phyloP scores from a whole-genome alignment of 2,113 vertebrate species.

The Falco punctatus region DNA sequence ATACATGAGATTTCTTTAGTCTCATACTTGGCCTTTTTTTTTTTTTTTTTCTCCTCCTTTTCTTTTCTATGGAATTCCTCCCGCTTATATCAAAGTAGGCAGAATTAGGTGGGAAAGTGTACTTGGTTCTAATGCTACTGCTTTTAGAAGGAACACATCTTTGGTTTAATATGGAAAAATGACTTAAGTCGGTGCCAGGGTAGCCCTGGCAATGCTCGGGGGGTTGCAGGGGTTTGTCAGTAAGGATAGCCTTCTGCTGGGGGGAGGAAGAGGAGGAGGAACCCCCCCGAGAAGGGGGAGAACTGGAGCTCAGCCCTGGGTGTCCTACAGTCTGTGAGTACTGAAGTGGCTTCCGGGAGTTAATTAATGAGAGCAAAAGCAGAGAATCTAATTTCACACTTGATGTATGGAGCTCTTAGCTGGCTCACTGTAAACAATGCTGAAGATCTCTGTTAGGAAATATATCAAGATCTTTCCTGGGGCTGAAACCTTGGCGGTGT shows the following conservation, averaged over 20 bases:
- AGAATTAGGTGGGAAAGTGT: no score
- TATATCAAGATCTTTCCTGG: neutral
- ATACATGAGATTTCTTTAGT: neutral
- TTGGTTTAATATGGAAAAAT: no score
- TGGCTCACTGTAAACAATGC: neutral
- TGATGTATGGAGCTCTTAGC: neutral
- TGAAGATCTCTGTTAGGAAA: neutral
- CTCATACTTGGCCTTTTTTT: neutral
- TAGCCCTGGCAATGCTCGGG: no score
- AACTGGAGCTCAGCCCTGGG: neutral
- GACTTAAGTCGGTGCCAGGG: rapidly evolving
- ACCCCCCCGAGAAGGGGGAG: neutral
- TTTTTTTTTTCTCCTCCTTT: no score
- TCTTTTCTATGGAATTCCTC: neutral
- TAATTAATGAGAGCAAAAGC: neutral
- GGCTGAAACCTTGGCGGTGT: neutral
- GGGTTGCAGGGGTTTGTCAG: neutral
- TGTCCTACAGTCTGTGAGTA: neutral
- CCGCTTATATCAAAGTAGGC: neutral
- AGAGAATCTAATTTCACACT: neutral
- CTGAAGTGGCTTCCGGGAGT: neutral
- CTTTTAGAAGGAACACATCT: neutral
- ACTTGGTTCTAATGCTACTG: rapidly evolving
- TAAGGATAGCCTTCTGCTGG: rapidly evolving
- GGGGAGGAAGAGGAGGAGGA: neutral